Conservation (phyloP, 2,888 invertebrate genomes). For the Galeruca laticollis region DNA sequence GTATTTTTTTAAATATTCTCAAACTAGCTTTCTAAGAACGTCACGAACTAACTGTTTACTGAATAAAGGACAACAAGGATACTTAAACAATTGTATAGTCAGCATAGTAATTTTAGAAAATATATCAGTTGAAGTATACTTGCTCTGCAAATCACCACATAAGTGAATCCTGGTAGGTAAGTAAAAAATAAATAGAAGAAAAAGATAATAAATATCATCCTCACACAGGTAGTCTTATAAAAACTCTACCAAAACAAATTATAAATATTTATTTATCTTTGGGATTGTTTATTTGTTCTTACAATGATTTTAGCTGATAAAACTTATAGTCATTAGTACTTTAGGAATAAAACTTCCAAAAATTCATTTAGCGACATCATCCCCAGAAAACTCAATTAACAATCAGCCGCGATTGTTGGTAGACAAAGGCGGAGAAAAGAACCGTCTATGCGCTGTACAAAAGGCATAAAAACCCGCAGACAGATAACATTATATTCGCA, state of each 20-base stretch:
- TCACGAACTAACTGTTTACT: no score
- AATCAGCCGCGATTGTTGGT: slow-evolving; percentile 64
- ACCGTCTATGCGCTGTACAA: slow-evolving; percentile 59
- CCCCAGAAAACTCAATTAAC: slow-evolving; percentile 63
- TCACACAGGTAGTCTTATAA: no score
- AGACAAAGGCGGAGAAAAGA: slow-evolving; percentile 62
- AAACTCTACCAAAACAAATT: neutral
- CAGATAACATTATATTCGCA: slow-evolving; percentile 65
- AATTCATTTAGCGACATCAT: slow-evolving; percentile 63
- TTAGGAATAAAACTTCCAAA: slow-evolving; percentile 56
- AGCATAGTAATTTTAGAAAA: no score
- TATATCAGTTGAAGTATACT: no score
- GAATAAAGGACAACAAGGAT: no score
- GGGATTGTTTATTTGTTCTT: neutral
- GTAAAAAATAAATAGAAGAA: no score
- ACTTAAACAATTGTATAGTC: no score
- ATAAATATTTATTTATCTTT: neutral
- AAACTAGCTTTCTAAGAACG: no score
- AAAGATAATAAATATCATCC: no score
- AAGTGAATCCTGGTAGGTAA: no score
- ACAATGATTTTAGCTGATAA: slow-evolving; percentile 23
- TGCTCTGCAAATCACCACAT: no score
- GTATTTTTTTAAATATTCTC: no score
- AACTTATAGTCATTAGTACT: slow-evolving; percentile 46
- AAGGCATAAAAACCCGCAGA: slow-evolving; percentile 62